A percentile compares a stretch with the other conserved stretches of the same genome.
phyloP scores from a whole-genome alignment of 2,797 vertebrate genomes.

The Macrochelys suwanniensis region DNA sequence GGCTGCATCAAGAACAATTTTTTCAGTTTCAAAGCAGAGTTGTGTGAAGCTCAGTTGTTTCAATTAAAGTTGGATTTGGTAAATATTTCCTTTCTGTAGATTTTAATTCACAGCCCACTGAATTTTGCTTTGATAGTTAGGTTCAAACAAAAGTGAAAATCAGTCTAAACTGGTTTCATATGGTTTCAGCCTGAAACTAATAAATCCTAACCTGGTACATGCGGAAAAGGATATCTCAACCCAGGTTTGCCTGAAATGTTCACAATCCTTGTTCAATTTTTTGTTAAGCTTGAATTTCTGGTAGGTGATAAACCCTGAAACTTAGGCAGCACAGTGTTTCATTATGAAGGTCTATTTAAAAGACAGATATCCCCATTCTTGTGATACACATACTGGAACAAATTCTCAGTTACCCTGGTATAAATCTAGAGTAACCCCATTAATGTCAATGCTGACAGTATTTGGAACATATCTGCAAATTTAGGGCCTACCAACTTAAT shows the following conservation, averaged over 20 bases:
- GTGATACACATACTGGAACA: not conserved
- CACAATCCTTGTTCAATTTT: not conserved
- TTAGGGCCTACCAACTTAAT: not conserved
- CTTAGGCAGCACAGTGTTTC: not conserved
- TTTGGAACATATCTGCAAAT: not conserved
- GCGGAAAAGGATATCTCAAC: not conserved
- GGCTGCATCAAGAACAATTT: not conserved
- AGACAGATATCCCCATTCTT: not conserved
- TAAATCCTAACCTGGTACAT: not conserved
- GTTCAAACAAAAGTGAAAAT: not conserved
- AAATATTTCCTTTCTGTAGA: not conserved
- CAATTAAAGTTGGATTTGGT: not conserved
- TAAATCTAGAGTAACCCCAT: not conserved
- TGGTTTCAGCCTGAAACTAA: not conserved
- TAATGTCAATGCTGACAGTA: not conserved
- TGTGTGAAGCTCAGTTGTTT: not conserved
- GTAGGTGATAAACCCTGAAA: not conserved
- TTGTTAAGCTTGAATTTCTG: not conserved
- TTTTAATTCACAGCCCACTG: not conserved
- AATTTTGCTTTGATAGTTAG: not conserved
- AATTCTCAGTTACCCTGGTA: not conserved
- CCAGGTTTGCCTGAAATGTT: not conserved
- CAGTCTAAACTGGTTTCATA: not conserved
- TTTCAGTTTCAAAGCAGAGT: not conserved
- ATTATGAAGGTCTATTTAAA: not conserved